phyloP scores from a whole-genome alignment of 2,888 invertebrate species.

The Tubiluchus corallicola region DNA sequence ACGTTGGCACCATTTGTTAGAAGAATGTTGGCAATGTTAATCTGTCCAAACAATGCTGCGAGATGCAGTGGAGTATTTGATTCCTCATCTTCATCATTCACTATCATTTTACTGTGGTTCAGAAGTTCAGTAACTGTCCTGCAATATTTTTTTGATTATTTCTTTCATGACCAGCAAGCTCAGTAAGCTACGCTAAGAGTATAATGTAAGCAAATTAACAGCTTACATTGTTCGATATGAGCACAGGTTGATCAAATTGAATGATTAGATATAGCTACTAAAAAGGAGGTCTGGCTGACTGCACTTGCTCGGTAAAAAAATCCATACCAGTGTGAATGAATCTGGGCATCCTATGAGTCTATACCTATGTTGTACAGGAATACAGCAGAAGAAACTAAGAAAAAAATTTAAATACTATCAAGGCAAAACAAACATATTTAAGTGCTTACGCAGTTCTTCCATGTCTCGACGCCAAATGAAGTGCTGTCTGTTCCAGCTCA shows the following conservation, averaged over 20 bases:
- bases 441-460: slow-evolving; percentile 19
- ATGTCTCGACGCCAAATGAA: slow-evolving; percentile 30
- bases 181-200: background rate
- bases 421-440: too few relatives aligned
- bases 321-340: too few relatives aligned
- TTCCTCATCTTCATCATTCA: slow-evolving; percentile 30
- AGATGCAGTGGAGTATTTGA: slow-evolving; percentile 31
- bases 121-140: slow-evolving; percentile 28
- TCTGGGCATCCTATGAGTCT: too few relatives aligned
- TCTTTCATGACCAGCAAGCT: background rate
- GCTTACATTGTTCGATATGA: slow-evolving; percentile 24
- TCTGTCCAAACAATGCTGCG: slow-evolving; percentile 29
- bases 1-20: slow-evolving; percentile 30
- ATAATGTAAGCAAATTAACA: background rate
- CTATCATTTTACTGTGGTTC: slow-evolving; percentile 21
- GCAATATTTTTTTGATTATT: slow-evolving; percentile 7
- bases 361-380: too few relatives aligned
- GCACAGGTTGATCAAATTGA: too few relatives aligned
- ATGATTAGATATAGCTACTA: too few relatives aligned
- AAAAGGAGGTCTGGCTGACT: too few relatives aligned
- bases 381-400: too few relatives aligned
- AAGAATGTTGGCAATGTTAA: slow-evolving; percentile 25
- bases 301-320: too few relatives aligned
- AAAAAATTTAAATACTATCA: too few relatives aligned
- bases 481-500: slow-evolving; percentile 32